phyloP scores from a whole-genome alignment of 2,113 vertebrate species.

The Albula glossodonta region DNA sequence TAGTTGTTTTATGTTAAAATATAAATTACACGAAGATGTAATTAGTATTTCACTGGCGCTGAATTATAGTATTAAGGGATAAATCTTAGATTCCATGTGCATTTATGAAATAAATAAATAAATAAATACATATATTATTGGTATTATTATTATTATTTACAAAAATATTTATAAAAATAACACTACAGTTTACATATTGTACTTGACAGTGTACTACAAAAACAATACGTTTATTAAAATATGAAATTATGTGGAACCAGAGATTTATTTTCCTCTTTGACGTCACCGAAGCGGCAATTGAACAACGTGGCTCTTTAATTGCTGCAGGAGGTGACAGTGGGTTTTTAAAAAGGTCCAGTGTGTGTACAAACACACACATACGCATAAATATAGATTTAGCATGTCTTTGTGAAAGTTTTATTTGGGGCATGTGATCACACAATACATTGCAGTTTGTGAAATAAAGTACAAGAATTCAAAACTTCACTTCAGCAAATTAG shows the following conservation, averaged over 20 bases:
- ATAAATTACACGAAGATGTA: too few relatives aligned
- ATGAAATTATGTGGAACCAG: neutral
- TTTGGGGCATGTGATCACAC: neutral
- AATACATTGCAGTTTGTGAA: neutral
- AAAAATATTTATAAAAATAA: too few relatives aligned
- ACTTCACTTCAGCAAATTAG: too few relatives aligned
- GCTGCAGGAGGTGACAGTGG: neutral
- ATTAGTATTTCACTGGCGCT: too few relatives aligned
- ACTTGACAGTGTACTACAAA: neutral
- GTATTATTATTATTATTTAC: neutral
- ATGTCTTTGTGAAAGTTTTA: neutral
- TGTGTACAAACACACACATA: neutral
- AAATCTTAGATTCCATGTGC: too few relatives aligned
- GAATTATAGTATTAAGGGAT: too few relatives aligned
- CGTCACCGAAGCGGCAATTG: constrained; percentile 12
- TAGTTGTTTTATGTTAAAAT: too few relatives aligned
- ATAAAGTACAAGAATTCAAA: neutral
- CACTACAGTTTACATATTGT: neutral
- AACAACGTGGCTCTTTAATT: constrained; percentile 6
- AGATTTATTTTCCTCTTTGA: constrained; percentile 10
- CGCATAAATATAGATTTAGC: neutral
- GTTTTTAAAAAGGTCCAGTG: too few relatives aligned
- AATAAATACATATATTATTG: neutral
- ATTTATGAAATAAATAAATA: too few relatives aligned
- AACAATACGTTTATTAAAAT: neutral